Base-by-base conservation (phyloP, 2,888 invertebrate species). In the Rotaria socialis region DNA sequence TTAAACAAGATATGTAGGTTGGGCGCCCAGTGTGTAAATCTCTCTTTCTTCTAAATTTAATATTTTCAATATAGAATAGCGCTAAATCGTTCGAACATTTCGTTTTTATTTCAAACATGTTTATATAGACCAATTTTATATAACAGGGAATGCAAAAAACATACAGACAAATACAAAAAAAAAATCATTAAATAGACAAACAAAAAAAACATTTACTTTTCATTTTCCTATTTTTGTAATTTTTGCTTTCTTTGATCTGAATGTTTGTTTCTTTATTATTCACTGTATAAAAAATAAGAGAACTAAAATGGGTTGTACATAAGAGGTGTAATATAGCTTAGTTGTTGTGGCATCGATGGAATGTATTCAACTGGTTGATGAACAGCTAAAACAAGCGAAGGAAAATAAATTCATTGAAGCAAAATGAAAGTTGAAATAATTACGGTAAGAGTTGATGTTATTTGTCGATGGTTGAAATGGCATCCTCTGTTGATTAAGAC, bases 181-280 rank as follows among this genome's bases (percentile, higher is more conserved):
- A 58, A 60, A 67, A 67, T 35, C 27, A 67, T 67, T 67, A 67
- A 67, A 67, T 67, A 67, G 67, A 67, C 35, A 67, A 67, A 67
- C 67, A 67, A 67, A 35, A 35, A 67, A 35, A 35, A 11, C 67
- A 67, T 67, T 27, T 35, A 27, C 67, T 35, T 67, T 67, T 67
- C 14, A 67, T 67, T 67, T 27, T 67, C 14, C 67, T 67, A 67
- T 67, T 35, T 67, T 16, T 27, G 35, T 67, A 35, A 35, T 67
- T 16, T 67, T 35, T 50, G 14, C 14, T 50, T 50, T 14, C 14
- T 1, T 50, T 27, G 16, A 67, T 67, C 67, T 67, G 27, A 67
- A 67, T 67, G 67, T 27, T 27, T 27, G 10, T 67, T 58, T 67
- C 35, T 67, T 67, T 16, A 35, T 35, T 16, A 67, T 67, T 67